Conservation (phyloP, 2,888 invertebrate genomes). For the Erebia ligea region DNA sequence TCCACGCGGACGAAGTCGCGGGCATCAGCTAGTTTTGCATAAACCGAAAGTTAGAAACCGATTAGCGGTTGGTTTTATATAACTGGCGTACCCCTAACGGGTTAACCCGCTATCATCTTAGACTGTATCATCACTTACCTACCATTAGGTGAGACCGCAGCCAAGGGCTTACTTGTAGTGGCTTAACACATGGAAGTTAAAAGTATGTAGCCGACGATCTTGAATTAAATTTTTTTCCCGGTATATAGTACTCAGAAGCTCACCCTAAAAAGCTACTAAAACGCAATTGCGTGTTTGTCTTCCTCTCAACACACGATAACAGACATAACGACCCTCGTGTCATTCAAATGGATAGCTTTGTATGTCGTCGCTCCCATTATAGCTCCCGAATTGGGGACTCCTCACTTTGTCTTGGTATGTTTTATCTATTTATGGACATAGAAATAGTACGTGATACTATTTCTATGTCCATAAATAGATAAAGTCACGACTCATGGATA, state of each 20-base stretch:
- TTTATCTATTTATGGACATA: constrained; percentile 8
- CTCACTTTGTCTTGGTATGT: constrained; percentile 6
- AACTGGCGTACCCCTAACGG: too few species aligned
- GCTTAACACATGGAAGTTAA: too few species aligned
- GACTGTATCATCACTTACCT: too few species aligned
- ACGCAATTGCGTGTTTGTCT: constrained; percentile 7
- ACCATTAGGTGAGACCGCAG: too few species aligned
- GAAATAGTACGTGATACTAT: not conserved
- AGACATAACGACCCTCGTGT: constrained; percentile 9
- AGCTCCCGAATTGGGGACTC: constrained; percentile 10
- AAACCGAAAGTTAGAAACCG: too few species aligned
- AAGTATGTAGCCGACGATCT: not conserved
- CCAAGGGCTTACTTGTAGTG: too few species aligned
- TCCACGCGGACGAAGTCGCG: too few species aligned
- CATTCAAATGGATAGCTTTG: constrained; percentile 8
- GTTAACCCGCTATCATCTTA: too few species aligned
- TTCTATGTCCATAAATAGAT: constrained; percentile 6
- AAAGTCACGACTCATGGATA: not conserved
- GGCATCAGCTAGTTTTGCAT: too few species aligned
- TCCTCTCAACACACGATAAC: not conserved
- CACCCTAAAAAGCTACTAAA: not conserved
- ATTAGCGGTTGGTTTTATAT: too few species aligned
- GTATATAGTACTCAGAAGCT: not conserved
- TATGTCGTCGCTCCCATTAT: constrained; percentile 14
- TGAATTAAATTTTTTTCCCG: not conserved